Evolutionary conservation across 2,888 invertebrate species (phyloP).

Genomic region (Lasioglossum malachurum): DNA sequence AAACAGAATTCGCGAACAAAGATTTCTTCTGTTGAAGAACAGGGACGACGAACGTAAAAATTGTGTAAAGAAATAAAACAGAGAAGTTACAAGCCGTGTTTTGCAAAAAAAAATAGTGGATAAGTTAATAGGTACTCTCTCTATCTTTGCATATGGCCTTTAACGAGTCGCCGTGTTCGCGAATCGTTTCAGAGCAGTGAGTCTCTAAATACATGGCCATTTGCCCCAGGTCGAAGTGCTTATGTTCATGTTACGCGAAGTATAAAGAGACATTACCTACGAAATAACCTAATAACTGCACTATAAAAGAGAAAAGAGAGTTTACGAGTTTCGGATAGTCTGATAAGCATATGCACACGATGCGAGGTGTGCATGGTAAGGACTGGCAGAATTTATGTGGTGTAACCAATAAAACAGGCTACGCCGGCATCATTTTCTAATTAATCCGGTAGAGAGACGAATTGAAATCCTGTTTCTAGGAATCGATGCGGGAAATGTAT

Average conservation of each 20-base stretch:
- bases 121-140: neutral
- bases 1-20: neutral
- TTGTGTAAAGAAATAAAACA: neutral
- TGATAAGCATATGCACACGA: neutral
- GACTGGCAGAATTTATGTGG: neutral
- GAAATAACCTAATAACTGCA: conserved; percentile 20
- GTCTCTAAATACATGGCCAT: neutral
- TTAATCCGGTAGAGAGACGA: neutral
- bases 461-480: neutral
- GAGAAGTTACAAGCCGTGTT: neutral
- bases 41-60: neutral
- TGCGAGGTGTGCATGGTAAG: neutral
- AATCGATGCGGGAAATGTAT: neutral
- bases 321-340: conserved; percentile 1
- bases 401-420: neutral
- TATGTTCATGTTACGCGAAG: neutral
- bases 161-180: neutral
- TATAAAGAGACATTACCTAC: conserved; percentile 1
- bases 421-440: neutral
- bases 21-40: neutral
- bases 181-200: neutral
- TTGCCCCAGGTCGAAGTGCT: neutral
- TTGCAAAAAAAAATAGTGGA: neutral
- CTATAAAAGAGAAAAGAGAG: conserved; percentile 9
- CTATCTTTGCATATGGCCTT: neutral